Base-by-base conservation (phyloP, 2,888 invertebrate genomes). In the Drosophila anomelani region DNA sequence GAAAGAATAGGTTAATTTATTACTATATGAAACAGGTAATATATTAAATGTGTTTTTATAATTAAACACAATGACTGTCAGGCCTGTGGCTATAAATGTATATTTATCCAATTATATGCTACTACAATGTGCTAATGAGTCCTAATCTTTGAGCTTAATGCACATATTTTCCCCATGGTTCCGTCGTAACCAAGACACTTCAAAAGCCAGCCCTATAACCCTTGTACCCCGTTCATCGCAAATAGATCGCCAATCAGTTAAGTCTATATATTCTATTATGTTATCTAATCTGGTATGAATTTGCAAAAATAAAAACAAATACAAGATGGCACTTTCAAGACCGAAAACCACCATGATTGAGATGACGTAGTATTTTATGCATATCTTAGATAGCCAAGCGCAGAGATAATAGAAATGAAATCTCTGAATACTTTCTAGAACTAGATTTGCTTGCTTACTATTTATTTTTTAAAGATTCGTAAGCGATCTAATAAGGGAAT, bases 241-340 rank as follows among this genome's bases (percentile, higher is more conserved):
- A 47, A 68, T 55, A 36, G 69, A 69, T 68, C 54, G 54, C 5
- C 54, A 67, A 67, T 67, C 68, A 67, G 68, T 34, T 29, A 17
- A 29, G 34, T 54, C 68, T 29, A 39, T 55, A 55, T 67, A 66
- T 54, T 68, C 69, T 49, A 47, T 68, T 47, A 53, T 63, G n/a
- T 68, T 67, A 68, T 68, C 67, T 68, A 55, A 68, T 68, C 67
- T 68, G 47, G 0, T 43, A 36, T 67, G 68, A 67, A 41, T 47
- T 68, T 32, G 55, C 69, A 55, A 47, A 49, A 66, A 46, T 46
- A 44, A 23, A 41, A 59, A 38, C n/a, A 38, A 29, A 36, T 47
- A 29, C 41, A 55, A 55, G 47, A 68, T 67, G 67, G 39, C 39
- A 47, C 53, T 67, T 49, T 39, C 7, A 55, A 55, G 47, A 67